Evolutionary conservation across 2,888 invertebrate species (phyloP), one percentile per base, ranked within the genome.

Genomic region (Chirona hameri): DNA sequence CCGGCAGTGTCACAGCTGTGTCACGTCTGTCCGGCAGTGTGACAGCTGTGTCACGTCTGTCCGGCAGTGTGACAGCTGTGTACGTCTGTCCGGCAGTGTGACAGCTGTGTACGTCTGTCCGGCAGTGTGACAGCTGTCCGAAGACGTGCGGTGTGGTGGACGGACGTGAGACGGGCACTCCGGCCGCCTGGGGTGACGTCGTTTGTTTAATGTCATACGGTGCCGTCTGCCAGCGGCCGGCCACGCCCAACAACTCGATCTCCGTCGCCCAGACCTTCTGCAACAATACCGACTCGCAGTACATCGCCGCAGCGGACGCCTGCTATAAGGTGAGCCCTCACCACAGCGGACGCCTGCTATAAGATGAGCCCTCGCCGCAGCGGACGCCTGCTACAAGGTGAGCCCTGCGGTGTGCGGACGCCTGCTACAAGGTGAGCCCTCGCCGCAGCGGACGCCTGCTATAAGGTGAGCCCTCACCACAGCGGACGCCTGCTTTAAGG

Each of bases 261-360:
- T 9, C 9, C 10, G 18, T 15, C 39, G 12, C 10, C 9, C 39
- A 7, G 1, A 76, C 15, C 9, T 24, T 12, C 24, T 76, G 76
- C 46, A 5, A 39, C 24, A 15, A 39, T 3, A 39, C 76, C 10
- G 24, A 21, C 76, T 39, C 9, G 21, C 14, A 79, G 0, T 80
- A 52, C 80, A 52, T 29, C 3, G 48, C n/a, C 7, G 29, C 29
- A 1, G 80, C 52, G 18, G 29, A 14, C 52, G 15, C 52, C 27
- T 80, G 80, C 52, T 80, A 80, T 27, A 52, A 80, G 48, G 80
- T 80, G 79, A n/a, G 18, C 15, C n/a, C n/a, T n/a, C 60, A n/a
- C 60, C n/a, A 39, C 39, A 39, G 2, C 7, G 7, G 39, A 39
- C 2, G 24, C 7, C n/a, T n/a, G 60, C 60, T 60, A 21, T 7